Evolutionary conservation across 2,888 invertebrate genomes (phyloP).

Genomic region (Argyra leucocephala): DNA sequence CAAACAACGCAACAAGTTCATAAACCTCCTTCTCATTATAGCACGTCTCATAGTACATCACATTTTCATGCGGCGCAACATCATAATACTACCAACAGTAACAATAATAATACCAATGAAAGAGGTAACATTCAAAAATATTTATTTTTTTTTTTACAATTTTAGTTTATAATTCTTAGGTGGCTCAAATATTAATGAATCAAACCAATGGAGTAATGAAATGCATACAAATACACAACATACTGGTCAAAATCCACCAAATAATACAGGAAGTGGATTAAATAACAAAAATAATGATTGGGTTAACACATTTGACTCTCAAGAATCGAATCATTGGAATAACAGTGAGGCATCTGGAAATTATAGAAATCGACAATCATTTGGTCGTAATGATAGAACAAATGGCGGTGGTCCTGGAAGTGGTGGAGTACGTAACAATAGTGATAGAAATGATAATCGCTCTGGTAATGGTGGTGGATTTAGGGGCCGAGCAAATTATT

Average conservation of each 20-base stretch:
- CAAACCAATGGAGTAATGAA: conserved; percentile 39
- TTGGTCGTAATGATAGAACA: conserved; percentile 17
- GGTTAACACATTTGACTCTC: conserved; percentile 19
- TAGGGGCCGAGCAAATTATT: conserved; percentile 21
- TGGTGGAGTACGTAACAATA: background rate
- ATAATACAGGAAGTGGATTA: conserved; percentile 21
- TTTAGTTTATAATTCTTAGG: background rate
- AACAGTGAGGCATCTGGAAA: conserved; percentile 24
- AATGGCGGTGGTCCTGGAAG: conserved; percentile 25
- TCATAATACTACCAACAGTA: background rate
- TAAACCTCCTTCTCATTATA: background rate
- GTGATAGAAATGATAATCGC: background rate
- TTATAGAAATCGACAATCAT: conserved; percentile 16
- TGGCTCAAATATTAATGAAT: conserved; percentile 18
- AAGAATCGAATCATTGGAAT: conserved; percentile 29
- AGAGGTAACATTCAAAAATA: background rate
- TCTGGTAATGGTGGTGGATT: conserved; percentile 16
- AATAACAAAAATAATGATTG: conserved; percentile 20
- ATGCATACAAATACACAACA: conserved; percentile 33
- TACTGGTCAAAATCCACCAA: conserved; percentile 17
- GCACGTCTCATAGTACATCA: background rate
- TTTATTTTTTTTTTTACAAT: too few species aligned
- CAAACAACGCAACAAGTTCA: background rate
- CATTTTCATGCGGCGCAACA: conserved; percentile 2
- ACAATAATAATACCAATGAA: background rate